Base-by-base conservation (phyloP, 2,888 invertebrate species). In the Rhingia rostrata region DNA sequence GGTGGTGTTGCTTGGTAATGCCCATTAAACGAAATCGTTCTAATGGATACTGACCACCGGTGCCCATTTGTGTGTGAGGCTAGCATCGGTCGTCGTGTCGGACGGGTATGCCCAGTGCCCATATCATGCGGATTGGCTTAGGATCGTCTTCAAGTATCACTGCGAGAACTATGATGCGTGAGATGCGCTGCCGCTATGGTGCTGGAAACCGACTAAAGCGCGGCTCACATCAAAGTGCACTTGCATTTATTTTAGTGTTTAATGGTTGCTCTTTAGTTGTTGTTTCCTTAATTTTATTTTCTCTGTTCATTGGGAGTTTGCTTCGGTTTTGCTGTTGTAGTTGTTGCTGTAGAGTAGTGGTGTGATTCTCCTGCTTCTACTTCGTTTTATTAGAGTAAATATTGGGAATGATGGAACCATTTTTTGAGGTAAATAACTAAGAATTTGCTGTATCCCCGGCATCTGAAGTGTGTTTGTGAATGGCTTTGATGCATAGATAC, bases 211-310 rank as follows among this genome's bases (percentile, higher is more conserved):
- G 45, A 51, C 60, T 60, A 43, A 47, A 69, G 54, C 32, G 83
- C 84, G 84, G 84, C 79, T 66, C 43, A 79, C 79, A 74, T 84
- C 84, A 84, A 84, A 84, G 84, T 79, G 84, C 84, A 84, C 84
- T 84, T 84, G 84, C 84, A 84, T 84, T 84, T 84, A 84, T 84
- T 84, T 84, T 84, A 84, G 84, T 84, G 84, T 84, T 84, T 84
- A 79, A 84, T 84, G 84, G 84, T 69, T 74, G 84, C 84, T 84
- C 84, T 84, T 84, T 84, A 79, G 84, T 79, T 84, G 84, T 79
- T 84, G 84, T 84, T 84, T 84, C 79, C 84, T 74, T 79, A 79
- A 73, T 79, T 83, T 78, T 83, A 63, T 78, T 78, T 78, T 78
- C 66, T 51, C 66, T 51, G 58, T 70, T 75, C 70, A 60, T 56